Base-by-base conservation (phyloP, 2,888 invertebrate genomes). In the Drosophila austrosaltans region DNA sequence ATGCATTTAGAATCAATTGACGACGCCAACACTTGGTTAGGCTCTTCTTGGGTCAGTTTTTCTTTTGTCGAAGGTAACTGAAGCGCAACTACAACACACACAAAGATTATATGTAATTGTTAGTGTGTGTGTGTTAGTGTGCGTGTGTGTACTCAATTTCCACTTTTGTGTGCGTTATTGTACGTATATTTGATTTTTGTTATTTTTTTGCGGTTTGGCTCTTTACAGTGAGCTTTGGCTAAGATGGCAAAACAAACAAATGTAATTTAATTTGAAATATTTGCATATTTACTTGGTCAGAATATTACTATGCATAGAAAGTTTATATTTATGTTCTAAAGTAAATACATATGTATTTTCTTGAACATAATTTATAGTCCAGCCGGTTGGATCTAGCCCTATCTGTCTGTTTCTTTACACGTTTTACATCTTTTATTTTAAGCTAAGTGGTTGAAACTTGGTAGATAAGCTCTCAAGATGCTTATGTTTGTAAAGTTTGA, bases 61-160 rank as follows among this genome's bases (percentile, higher is more conserved):
- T 73, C 67, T 73, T 75, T 83, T 86, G 87, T 87, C 70, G 79
- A 83, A 81, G 84, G 87, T 75, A 82, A 83, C 87, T 82, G 87
- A 86, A 83, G 81, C 82, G 82, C 76, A 78, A 73, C 66, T 63
- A 59, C 63, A 66, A 60, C 48, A 40, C 62, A 68, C 67, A 68
- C 64, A 44, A 61, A 65, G 59, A 42, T 60, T 60, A 42, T 75
- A 48, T 63, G 57, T 25, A 12, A 57, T n/a, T 42, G 16, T 59
- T 72, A 30, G 30, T 66, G 72, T 65, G 59, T 65, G 59, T 59
- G 71, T 72, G 72, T 16, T 16, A 16, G 16, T 16, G 16, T 16
- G 16, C 5, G 28, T 5, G 28, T 25, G 59, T 59, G 71, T 72
- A 72, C 74, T 72, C 66, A 59, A 72, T 73, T 66, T 28, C 67